Evolutionary conservation across 1,140 invertebrate species (phyloP), one percentile per base, ranked within the genome.

Genomic region (Diorhabda elongata): DNA sequence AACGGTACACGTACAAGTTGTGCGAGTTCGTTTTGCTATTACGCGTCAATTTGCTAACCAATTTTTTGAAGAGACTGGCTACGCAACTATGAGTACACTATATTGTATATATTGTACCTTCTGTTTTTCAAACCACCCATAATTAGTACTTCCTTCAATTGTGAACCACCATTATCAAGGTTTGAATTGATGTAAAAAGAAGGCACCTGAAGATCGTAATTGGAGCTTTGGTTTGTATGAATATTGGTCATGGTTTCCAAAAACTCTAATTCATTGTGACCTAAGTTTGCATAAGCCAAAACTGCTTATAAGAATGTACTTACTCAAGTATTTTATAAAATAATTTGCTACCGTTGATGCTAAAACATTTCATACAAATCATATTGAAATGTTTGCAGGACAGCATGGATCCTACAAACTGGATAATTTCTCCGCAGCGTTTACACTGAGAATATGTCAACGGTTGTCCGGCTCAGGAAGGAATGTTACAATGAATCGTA

Each of bases 401-500:
- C 9, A 11, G 58, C 58, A 58, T 58, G 58, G n/a, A 26, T 26
- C 63, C 7, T 64, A 52, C 41, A 42, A 64, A 64, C 9, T 64
- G 0, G 44, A 47, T 64, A 64, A 64, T 26, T 44, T 11, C 52
- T 45, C 61, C 43, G 62, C 68, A 42, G 56, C 61, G 0, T 57
- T 69, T 42, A 45, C 44, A 8, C n/a, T 57, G 2, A 47, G 69
- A 44, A 61, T 66, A 44, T 66, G 64, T 59, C 7, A 56, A 43
- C 63, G 2, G 42, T 57, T 70, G 44, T 61, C 47, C 11, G 69
- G 64, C 3, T 56, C 58, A 11, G 63, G 67, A 64, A 47, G 56
- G 58, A 71, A 69, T 61, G 58, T 71, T 7, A 69, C 58, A 4
- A 62, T 69, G 62, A 67, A 71, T 43, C 60, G 58, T 61, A 66